Conservation (phyloP, 2,797 vertebrate species). For the Anguilla anguilla region DNA sequence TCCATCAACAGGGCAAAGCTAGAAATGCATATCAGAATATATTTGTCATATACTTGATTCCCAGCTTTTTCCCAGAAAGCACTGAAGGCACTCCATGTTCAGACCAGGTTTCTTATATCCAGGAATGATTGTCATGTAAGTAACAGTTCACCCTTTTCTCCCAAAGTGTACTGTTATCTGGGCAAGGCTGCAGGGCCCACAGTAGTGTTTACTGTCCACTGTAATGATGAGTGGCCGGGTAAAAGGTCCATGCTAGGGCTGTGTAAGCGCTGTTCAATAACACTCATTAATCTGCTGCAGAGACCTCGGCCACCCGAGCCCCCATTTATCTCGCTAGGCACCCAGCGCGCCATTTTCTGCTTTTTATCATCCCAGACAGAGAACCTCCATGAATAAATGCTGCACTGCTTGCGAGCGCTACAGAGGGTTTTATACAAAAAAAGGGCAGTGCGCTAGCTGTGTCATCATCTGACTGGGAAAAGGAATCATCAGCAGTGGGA, state of each 20-base stretch:
- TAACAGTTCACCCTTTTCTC: not conserved
- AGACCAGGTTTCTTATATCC: not conserved
- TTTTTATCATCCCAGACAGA: not conserved
- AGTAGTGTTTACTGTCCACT: slow-evolving; percentile 17
- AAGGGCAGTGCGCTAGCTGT: not conserved
- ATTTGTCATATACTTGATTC: no score
- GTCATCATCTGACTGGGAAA: not conserved
- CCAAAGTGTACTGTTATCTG: not conserved
- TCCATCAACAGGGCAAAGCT: not conserved
- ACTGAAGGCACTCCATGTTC: not conserved
- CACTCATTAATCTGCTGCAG: slow-evolving; percentile 28
- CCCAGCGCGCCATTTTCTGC: not conserved
- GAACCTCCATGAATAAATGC: not conserved
- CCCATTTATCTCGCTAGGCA: slow-evolving; percentile 6
- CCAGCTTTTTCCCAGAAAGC: not conserved
- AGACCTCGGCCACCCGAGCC: not conserved
- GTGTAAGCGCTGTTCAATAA: slow-evolving; percentile 13
- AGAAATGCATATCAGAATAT: not conserved
- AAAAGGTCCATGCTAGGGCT: not conserved
- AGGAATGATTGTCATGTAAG: not conserved
- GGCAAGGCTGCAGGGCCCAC: not conserved
- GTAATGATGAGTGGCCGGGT: slow-evolving; percentile 11
- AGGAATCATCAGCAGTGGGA: not conserved
- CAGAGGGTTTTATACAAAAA: not conserved
- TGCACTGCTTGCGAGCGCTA: not conserved